Percentiles rank a stretch among this genome's conserved stretches.
phyloP scores from a whole-genome alignment of 2,113 vertebrate species.

The Mionectes macconnelli region DNA sequence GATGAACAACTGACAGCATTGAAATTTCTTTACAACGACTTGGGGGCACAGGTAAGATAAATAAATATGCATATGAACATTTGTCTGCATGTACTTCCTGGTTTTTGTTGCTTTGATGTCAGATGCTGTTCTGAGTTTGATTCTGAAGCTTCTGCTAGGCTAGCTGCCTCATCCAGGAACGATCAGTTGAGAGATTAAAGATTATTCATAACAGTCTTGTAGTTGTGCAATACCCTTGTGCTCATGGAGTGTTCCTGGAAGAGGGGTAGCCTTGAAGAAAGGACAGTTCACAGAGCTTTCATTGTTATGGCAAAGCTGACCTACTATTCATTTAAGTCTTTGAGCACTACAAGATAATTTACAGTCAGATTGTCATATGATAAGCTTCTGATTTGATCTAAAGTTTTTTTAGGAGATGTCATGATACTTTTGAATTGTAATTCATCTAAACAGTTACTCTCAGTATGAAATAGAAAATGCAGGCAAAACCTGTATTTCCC shows the following conservation, averaged over 20 bases:
- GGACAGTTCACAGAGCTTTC: neutral
- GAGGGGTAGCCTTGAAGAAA: neutral
- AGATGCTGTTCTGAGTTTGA: neutral
- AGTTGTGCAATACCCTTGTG: neutral
- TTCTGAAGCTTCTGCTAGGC: neutral
- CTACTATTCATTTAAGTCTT: neutral
- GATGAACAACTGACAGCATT: slow-evolving; percentile 93
- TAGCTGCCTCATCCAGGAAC: neutral
- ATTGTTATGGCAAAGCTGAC: neutral
- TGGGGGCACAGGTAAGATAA: slow-evolving; percentile 89
- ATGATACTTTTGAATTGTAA: neutral
- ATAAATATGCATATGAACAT: neutral
- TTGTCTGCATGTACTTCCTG: neutral
- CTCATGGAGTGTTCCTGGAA: neutral
- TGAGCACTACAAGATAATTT: neutral
- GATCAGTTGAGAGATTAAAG: neutral
- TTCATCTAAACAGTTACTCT: neutral
- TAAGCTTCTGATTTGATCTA: neutral
- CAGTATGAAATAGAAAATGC: neutral
- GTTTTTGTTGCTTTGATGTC: neutral
- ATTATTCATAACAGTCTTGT: neutral
- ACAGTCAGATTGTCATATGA: neutral
- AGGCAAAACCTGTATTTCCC: neutral
- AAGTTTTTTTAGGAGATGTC: neutral
- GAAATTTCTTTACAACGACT: slow-evolving; percentile 94